Percentiles rank a stretch among this genome's conserved stretches.
phyloP scores from a whole-genome alignment of 2,113 vertebrate species.

The Chitala chitala region DNA sequence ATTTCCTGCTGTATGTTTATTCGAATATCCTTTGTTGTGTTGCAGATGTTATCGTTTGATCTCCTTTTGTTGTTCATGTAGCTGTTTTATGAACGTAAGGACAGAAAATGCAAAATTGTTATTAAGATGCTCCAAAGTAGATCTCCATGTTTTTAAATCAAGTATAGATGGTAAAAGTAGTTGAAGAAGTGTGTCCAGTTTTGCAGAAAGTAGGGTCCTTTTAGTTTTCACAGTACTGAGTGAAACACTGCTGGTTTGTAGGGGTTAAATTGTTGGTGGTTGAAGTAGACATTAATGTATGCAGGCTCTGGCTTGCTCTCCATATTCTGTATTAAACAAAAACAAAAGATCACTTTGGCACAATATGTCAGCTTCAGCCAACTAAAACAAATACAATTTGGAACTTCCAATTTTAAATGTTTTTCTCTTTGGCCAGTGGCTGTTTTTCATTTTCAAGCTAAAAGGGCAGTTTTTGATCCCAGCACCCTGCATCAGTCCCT shows the following conservation, averaged over 20 bases:
- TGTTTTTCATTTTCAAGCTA: slow-evolving; percentile 5
- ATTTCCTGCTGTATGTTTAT: no score
- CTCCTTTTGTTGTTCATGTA: no score
- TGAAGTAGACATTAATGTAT: background rate
- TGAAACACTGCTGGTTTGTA: background rate
- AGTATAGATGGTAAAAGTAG: background rate
- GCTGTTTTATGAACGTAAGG: background rate
- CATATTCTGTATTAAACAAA: background rate
- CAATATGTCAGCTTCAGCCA: background rate
- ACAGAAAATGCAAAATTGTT: background rate
- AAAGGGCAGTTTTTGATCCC: background rate
- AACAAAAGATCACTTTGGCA: background rate
- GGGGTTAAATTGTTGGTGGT: background rate
- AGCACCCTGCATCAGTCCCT: background rate
- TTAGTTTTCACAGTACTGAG: background rate
- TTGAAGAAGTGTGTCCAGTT: background rate
- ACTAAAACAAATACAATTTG: background rate
- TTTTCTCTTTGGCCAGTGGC: background rate
- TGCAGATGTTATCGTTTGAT: no score
- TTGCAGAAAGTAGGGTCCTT: background rate
- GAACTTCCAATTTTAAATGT: background rate
- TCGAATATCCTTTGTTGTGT: no score
- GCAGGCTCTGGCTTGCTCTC: background rate
- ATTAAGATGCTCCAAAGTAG: background rate
- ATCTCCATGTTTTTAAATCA: no score